Conservation (phyloP, 2,888 invertebrate species). For the Siphlonurus alternatus region DNA sequence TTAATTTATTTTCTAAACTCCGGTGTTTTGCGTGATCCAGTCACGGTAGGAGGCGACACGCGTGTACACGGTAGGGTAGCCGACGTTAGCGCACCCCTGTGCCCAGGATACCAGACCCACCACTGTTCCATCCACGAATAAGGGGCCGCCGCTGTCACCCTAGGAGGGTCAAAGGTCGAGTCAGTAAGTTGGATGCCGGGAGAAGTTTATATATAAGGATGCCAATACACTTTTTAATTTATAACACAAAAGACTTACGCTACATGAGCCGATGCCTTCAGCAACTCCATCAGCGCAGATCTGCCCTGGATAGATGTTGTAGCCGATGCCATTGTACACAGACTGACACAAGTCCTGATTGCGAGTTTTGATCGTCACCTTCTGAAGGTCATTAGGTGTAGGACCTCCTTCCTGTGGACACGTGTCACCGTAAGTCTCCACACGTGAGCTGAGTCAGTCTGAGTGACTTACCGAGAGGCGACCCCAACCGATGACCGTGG, state of each 20-base stretch:
- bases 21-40: conserved; percentile 9
- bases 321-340: conserved; percentile 7
- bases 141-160: conserved; percentile 12
- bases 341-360: conserved; percentile 7
- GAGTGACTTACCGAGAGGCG: background rate
- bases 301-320: conserved; percentile 10
- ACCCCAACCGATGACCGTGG: background rate
- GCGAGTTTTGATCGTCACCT: conserved; percentile 8
- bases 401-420: conserved; percentile 9
- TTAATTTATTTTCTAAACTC: background rate
- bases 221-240: too few species aligned
- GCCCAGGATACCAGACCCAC: conserved; percentile 12
- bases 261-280: conserved; percentile 10
- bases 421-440: background rate
- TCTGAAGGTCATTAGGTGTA: conserved; percentile 6
- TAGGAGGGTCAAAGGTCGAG: background rate
- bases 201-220: too few species aligned
- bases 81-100: conserved; percentile 9
- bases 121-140: conserved; percentile 9
- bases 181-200: background rate
- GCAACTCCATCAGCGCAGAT: conserved; percentile 10
- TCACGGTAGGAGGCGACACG: conserved; percentile 7
- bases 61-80: conserved; percentile 12
- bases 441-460: background rate
- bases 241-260: conserved; percentile 8